A percentile compares a stretch with the other conserved stretches of the same genome.
phyloP scores from a whole-genome alignment of 2,797 vertebrate genomes.

The Micromesistius poutassou region DNA sequence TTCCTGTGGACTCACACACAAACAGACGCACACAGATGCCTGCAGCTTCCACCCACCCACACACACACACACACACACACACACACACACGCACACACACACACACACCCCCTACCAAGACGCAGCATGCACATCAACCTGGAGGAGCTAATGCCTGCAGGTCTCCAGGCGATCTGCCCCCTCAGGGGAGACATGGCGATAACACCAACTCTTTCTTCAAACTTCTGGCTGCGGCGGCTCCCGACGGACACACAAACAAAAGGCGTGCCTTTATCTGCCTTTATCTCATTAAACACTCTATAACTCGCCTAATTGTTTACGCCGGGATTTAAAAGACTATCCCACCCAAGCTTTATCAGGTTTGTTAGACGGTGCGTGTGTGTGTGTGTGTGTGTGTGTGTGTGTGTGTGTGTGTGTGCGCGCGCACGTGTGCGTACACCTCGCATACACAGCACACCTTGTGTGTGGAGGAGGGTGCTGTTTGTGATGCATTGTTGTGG shows the following conservation, averaged over 20 bases:
- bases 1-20: background rate
- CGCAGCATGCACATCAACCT: conserved; percentile 13
- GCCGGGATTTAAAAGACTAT: conserved; percentile 69
- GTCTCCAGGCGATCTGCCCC: conserved; percentile 53
- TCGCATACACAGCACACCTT: background rate
- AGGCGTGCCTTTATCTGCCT: conserved; percentile 69
- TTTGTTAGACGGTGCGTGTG: conserved; percentile 11
- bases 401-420: conserved; percentile 12
- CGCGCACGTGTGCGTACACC: conserved; percentile 7
- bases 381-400: conserved; percentile 18
- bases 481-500: conserved; percentile 44
- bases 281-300: conserved; percentile 78
- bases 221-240: conserved; percentile 46
- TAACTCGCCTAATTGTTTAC: conserved; percentile 77
- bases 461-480: background rate
- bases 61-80: conserved; percentile 23
- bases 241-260: conserved; percentile 68
- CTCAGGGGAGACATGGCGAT: conserved; percentile 55
- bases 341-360: conserved; percentile 59
- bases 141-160: conserved; percentile 54
- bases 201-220: conserved; percentile 49
- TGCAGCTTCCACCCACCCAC: background rate
- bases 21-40: background rate
- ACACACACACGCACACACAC: conserved; percentile 26
- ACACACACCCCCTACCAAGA: conserved; percentile 10